Evolutionary conservation across 2,888 invertebrate genomes (phyloP).

Genomic region (Pristionchus exspectatus): DNA sequence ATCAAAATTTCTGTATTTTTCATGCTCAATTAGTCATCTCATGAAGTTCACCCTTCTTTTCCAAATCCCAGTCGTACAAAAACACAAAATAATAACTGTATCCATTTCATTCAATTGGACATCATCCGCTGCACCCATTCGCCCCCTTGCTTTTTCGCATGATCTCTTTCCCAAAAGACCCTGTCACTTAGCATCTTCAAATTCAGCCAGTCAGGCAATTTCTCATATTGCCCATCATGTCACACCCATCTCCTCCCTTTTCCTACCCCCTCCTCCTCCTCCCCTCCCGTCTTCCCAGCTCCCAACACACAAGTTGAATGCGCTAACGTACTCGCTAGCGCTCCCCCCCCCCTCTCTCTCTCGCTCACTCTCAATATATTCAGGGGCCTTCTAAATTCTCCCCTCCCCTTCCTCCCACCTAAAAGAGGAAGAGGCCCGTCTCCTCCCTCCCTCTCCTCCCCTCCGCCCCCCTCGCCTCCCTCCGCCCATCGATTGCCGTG

Average conservation of each 20-base stretch:
- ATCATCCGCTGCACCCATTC: no score
- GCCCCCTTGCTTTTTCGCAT: no score
- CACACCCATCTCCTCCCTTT: not conserved
- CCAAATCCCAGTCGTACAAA: no score
- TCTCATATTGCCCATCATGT: no score
- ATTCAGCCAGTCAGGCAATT: no score
- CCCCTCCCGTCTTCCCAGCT: not conserved
- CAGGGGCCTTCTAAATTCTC: not conserved
- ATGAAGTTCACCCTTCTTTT: no score
- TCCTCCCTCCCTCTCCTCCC: not conserved
- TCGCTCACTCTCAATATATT: slow-evolving; percentile 40
- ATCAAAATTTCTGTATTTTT: no score
- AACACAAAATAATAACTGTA: no score
- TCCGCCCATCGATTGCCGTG: slow-evolving; percentile 2
- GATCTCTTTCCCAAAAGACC: no score
- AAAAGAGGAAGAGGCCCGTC: not conserved
- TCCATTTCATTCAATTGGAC: no score
- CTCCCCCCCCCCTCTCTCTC: slow-evolving; percentile 52
- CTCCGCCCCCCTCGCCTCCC: not conserved
- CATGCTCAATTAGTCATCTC: no score
- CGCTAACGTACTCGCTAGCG: slow-evolving; percentile 36
- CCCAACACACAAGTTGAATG: slow-evolving; percentile 15
- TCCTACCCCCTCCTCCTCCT: not conserved
- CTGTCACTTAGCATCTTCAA: no score
- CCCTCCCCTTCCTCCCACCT: slow-evolving; percentile 2